phyloP scores from a whole-genome alignment of 2,113 vertebrate genomes.

The Australoheros scitulus region DNA sequence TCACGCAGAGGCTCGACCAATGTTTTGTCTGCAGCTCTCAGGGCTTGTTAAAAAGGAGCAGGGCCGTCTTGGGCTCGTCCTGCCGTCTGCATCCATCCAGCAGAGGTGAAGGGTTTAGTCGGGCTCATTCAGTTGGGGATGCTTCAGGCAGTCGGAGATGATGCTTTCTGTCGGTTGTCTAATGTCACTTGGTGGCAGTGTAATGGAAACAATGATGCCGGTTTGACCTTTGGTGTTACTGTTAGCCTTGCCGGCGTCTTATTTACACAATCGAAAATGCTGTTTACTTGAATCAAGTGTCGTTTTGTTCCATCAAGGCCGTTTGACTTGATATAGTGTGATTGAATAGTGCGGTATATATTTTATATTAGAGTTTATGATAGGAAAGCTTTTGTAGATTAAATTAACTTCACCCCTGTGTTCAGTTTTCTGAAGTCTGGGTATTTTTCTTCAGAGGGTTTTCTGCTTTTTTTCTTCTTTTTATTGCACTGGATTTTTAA shows the following conservation, averaged over 20 bases:
- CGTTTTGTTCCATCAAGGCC: background rate
- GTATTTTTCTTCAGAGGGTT: background rate
- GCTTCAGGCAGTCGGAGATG: conserved; percentile 10
- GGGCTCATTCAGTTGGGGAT: conserved; percentile 31
- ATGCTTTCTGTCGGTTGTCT: conserved; percentile 34
- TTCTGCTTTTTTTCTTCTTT: background rate
- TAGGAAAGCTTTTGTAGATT: background rate
- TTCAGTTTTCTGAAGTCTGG: background rate
- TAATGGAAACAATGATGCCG: conserved; percentile 43
- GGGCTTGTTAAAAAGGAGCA: conserved; percentile 52
- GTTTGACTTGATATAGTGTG: background rate
- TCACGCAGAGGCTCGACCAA: conserved; percentile 10
- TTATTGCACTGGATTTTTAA: background rate
- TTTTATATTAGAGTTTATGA: background rate
- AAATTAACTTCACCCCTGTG: background rate
- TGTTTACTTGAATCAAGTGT: conserved; percentile 6
- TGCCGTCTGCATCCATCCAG: conserved; percentile 34
- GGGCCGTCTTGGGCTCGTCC: conserved; percentile 14
- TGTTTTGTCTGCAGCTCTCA: conserved; percentile 47
- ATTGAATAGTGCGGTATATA: background rate
- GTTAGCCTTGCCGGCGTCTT: conserved; percentile 5
- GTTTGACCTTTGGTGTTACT: background rate
- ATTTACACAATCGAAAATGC: background rate
- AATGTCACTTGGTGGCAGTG: conserved; percentile 38
- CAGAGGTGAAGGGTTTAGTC: conserved; percentile 45